Evolutionary conservation across 2,797 vertebrate genomes (phyloP).

Genomic region (Dendrocincla fuliginosa): DNA sequence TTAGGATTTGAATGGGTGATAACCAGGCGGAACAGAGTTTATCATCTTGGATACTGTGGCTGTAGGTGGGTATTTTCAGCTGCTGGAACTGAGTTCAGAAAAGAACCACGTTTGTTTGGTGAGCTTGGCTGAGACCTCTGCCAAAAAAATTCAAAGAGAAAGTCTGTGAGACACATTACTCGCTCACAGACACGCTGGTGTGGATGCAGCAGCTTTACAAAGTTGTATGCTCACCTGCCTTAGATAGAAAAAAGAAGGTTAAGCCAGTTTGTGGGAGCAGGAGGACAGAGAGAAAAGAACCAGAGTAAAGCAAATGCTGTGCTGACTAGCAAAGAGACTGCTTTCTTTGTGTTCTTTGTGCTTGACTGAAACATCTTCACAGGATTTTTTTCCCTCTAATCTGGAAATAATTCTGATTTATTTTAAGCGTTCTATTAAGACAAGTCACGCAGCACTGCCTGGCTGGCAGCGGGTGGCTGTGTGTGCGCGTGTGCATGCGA

Average conservation of each 20-base stretch:
- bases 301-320: background rate
- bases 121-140: background rate
- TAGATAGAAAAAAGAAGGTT: background rate
- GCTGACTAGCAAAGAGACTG: background rate
- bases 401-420: slow-evolving; percentile 66
- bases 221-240: background rate
- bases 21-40: background rate
- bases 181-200: background rate
- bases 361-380: slow-evolving; percentile 26
- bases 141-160: background rate
- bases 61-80: background rate
- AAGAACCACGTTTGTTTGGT: background rate
- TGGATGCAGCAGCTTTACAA: background rate
- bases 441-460: slow-evolving; percentile 19
- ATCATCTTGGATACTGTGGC: rapidly evolving
- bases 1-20: background rate
- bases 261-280: background rate
- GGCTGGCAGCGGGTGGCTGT: background rate
- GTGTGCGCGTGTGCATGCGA: rapidly evolving
- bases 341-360: slow-evolving; percentile 26
- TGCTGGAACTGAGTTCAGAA: background rate
- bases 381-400: slow-evolving; percentile 14
- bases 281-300: slow-evolving; percentile 15
- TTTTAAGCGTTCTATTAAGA: slow-evolving; percentile 49
- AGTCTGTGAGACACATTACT: background rate